These are phyloP conservation scores for Euthynnus affinis DNA, from an alignment of 2,797 vertebrate genomes.

Conservation along the genomic window DNA sequence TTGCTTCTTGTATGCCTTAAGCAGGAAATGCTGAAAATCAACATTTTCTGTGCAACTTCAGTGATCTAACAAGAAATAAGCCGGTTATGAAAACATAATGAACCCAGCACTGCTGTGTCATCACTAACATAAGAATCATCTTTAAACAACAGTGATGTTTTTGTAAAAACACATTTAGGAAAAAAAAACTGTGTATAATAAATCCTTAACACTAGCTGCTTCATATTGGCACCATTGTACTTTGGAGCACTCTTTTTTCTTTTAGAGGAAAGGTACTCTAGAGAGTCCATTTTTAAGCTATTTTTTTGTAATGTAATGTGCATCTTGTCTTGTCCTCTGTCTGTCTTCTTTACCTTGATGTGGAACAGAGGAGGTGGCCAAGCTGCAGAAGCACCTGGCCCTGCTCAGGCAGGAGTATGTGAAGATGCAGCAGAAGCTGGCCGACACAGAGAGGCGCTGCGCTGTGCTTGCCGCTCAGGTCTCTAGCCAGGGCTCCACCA, in stretches of 20 bases:
- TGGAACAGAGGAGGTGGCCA: conserved; percentile 96
- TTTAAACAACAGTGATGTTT: not conserved
- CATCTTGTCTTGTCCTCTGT: conserved; percentile 23
- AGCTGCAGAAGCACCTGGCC: conserved; percentile 98
- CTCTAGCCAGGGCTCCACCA: conserved; percentile 78
- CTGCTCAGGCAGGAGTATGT: conserved; percentile 99
- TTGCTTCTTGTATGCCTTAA: not conserved
- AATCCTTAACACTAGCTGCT: not conserved
- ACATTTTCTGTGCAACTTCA: not conserved
- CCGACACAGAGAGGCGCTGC: conserved; percentile 94
- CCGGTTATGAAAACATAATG: not conserved
- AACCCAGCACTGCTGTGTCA: not conserved
- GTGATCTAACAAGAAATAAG: not conserved
- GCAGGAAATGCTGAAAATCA: not conserved
- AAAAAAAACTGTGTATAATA: not conserved
- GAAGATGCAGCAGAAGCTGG: conserved; percentile 97
- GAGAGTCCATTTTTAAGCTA: conserved; percentile 13
- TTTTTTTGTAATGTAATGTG: conserved; percentile 16
- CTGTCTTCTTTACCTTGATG: conserved; percentile 14
- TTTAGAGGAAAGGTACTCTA: not conserved
- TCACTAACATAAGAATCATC: not conserved
- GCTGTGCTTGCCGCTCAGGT: conserved; percentile 91
- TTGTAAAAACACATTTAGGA: not conserved
- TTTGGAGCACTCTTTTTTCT: not conserved
- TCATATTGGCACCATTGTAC: not conserved